Conservation (phyloP, 2,888 invertebrate genomes). For the Pterobdella sp. region DNA sequence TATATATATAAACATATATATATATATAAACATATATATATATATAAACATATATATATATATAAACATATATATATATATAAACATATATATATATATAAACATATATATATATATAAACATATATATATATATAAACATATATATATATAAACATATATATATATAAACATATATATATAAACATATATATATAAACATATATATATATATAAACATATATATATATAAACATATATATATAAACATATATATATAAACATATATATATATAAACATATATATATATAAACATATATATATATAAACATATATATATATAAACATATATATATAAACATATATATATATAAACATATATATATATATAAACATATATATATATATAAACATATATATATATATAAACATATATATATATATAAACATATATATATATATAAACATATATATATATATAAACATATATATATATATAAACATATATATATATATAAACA, state of each 20-base stretch:
- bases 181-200: constrained; percentile 27
- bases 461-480: not conserved
- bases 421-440: constrained; percentile 42
- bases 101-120: constrained; percentile 27
- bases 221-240: constrained; percentile 30
- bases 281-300: constrained; percentile 41
- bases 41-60: too few species aligned
- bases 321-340: constrained; percentile 47
- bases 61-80: too few species aligned
- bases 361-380: constrained; percentile 32
- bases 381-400: constrained; percentile 28
- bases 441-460: constrained; percentile 20
- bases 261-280: constrained; percentile 30
- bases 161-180: constrained; percentile 45
- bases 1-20: too few species aligned
- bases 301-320: too few species aligned
- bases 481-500: not conserved
- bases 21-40: too few species aligned
- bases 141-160: constrained; percentile 27
- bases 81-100: too few species aligned
- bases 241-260: constrained; percentile 29
- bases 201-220: constrained; percentile 29
- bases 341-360: constrained; percentile 29
- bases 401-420: constrained; percentile 31
- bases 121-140: constrained; percentile 29